Evolutionary conservation across 2,888 invertebrate species (phyloP).

Genomic region (Celastrina argiolus): DNA sequence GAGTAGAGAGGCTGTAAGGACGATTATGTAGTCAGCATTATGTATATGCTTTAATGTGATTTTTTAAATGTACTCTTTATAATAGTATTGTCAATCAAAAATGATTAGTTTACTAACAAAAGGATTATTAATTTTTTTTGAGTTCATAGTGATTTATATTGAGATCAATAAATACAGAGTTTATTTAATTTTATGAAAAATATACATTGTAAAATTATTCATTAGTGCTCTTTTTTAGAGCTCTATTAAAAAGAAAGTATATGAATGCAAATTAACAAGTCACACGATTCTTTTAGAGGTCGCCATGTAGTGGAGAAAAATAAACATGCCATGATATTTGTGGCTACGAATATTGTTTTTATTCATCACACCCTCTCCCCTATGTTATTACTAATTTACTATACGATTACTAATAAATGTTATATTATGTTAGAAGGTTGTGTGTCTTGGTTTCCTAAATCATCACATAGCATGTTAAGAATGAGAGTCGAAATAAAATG

Average conservation of each 20-base stretch:
- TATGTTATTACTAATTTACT: not conserved
- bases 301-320: conserved; percentile 80
- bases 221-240: conserved; percentile 68
- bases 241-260: conserved; percentile 68
- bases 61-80: conserved; percentile 78
- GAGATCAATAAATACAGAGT: conserved; percentile 76
- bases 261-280: conserved; percentile 77
- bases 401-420: not conserved
- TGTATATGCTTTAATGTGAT: conserved; percentile 80
- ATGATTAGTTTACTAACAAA: conserved; percentile 77
- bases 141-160: conserved; percentile 74
- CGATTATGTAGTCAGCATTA: conserved; percentile 77
- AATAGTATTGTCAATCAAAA: conserved; percentile 76
- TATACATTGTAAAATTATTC: conserved; percentile 74
- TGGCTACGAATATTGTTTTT: conserved; percentile 63
- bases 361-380: conserved; percentile 38
- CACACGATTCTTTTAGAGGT: conserved; percentile 79
- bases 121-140: conserved; percentile 65
- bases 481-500: not conserved
- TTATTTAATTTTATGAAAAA: conserved; percentile 77
- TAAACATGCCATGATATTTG: conserved; percentile 80
- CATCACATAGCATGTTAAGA: not conserved
- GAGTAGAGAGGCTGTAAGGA: conserved; percentile 66
- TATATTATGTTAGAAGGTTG: too few species aligned
- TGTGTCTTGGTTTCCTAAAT: too few species aligned